Evolutionary conservation across 2,888 invertebrate genomes (phyloP).

Genomic region (Ptilodon capucinus): DNA sequence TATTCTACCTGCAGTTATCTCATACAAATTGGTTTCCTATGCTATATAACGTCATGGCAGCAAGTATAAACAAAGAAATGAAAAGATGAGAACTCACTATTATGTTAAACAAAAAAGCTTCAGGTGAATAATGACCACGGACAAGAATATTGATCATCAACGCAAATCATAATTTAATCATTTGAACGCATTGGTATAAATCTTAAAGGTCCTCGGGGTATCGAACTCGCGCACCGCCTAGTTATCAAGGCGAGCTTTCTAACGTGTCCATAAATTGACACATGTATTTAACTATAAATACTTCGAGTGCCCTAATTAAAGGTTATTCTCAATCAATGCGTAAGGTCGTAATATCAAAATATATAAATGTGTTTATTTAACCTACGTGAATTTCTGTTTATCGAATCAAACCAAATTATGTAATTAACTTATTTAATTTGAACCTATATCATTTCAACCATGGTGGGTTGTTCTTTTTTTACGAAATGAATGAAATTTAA

Average conservation of each 20-base stretch:
- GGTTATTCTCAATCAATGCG: not conserved
- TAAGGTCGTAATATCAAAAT: not conserved
- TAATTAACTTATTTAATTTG: too few relatives aligned
- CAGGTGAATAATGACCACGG: not conserved
- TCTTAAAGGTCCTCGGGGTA: not conserved
- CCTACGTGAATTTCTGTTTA: not conserved
- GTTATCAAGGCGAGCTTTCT: not conserved
- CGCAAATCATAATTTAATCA: not conserved
- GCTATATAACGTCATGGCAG: too few relatives aligned
- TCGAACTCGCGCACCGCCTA: not conserved
- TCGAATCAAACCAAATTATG: too few relatives aligned
- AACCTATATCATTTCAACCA: too few relatives aligned
- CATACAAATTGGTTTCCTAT: too few relatives aligned
- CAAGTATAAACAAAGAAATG: too few relatives aligned
- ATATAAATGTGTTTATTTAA: not conserved
- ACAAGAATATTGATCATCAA: not conserved
- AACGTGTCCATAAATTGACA: too few relatives aligned
- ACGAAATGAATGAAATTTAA: too few relatives aligned
- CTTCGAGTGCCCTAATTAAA: not conserved
- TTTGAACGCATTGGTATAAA: not conserved
- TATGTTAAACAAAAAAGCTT: too few relatives aligned
- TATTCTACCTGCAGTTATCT: too few relatives aligned
- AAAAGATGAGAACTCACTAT: too few relatives aligned
- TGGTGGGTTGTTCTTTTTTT: too few relatives aligned
- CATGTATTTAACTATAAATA: not conserved